phyloP scores from a whole-genome alignment of 2,797 vertebrate genomes.

The Mormyrops attenuatus region DNA sequence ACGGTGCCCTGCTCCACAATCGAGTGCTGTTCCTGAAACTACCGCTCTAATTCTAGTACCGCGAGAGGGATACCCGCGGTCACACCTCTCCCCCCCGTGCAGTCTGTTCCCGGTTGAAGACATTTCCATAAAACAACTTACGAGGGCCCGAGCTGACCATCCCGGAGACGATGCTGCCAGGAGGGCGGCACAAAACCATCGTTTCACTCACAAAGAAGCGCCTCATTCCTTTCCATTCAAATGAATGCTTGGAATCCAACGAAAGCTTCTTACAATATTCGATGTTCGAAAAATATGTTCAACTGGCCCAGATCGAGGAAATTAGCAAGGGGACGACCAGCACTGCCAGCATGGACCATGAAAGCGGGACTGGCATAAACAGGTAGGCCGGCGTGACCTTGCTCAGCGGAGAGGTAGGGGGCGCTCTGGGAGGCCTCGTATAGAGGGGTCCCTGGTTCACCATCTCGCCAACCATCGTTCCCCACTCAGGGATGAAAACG shows the following conservation, averaged over 20 bases:
- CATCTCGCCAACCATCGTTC: neutral
- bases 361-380: constrained; percentile 39
- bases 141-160: neutral
- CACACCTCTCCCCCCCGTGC: neutral
- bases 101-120: neutral
- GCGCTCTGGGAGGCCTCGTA: neutral
- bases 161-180: neutral
- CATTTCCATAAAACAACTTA: neutral
- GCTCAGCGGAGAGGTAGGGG: neutral
- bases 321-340: neutral
- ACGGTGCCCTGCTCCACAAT: constrained; percentile 55
- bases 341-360: neutral
- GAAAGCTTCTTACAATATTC: neutral
- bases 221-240: neutral
- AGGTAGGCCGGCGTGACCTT: constrained; percentile 46
- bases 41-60: constrained; percentile 57
- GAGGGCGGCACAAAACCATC: neutral
- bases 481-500: neutral
- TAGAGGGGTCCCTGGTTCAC: neutral
- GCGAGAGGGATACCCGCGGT: constrained; percentile 31
- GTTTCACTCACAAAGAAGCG: neutral
- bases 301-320: neutral
- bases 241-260: neutral
- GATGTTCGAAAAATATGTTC: neutral
- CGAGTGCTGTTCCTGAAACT: constrained; percentile 47